Percentiles rank a stretch among this genome's conserved stretches.
Evolutionary conservation across 2,113 vertebrate species (phyloP).

Genomic region (Sylvia atricapilla): DNA sequence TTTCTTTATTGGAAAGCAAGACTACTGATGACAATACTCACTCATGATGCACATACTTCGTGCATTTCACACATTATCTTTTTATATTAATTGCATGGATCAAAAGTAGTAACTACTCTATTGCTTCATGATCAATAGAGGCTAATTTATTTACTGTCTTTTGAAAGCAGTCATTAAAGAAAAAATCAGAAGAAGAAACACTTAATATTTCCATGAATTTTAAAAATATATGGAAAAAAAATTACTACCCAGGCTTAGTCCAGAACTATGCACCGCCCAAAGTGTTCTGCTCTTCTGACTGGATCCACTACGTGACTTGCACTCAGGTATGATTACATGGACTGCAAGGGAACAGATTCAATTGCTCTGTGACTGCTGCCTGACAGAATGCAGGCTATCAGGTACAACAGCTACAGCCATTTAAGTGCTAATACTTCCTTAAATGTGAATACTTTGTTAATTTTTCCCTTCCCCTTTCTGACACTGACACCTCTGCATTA

Average conservation of each 20-base stretch:
- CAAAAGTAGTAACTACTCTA: neutral
- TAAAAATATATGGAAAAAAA: neutral
- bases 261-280: neutral
- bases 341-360: neutral
- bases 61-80: slow-evolving; percentile 16
- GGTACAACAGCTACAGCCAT: neutral
- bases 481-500: neutral
- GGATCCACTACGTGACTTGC: rapidly evolving
- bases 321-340: neutral
- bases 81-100: neutral
- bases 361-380: neutral
- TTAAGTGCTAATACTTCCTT: neutral
- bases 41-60: neutral
- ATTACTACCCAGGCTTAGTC: neutral
- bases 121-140: slow-evolving; percentile 3
- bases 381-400: neutral
- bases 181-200: neutral
- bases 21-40: neutral
- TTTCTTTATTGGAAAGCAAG: slow-evolving; percentile 11
- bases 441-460: neutral
- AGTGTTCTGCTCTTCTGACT: neutral
- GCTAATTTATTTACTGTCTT: neutral
- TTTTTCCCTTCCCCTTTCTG: neutral
- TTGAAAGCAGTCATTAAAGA: slow-evolving; percentile 6
- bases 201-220: neutral